Evolutionary conservation across 2,797 vertebrate species (phyloP), one percentile per base, ranked within the genome.

Genomic region (Pelodytes ibericus): DNA sequence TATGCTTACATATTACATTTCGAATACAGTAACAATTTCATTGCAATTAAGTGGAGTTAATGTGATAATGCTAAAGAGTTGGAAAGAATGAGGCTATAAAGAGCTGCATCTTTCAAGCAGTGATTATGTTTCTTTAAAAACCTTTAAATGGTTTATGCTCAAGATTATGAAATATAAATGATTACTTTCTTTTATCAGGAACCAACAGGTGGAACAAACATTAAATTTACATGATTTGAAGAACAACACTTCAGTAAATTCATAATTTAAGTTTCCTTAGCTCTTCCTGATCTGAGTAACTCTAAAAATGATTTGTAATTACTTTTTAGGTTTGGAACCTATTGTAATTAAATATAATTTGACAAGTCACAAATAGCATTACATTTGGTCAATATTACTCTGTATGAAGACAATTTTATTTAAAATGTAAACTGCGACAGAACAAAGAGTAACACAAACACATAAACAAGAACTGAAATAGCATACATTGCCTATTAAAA

Each of bases 1-100:
- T 31, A 25, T 27, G 69, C 59, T 63, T 53, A 3, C 44, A 53
- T 58, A 76, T 76, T 76, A 44, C 56, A 71, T 76, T 71, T 70
- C 64, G 16, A 76, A 76, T 76, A 71, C 47, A 44, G 66, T 57
- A 71, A 70, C 47, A 56, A 57, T 70, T 44, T 62, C n/a, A 41
- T 44, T 71, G 59, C 67, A 76, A 64, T 76, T 76, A 70, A 76
- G 49, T 57, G 49, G 16, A 76, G 24, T 49, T 70, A 76, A 76
- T 76, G 70, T 76, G 66, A 63, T 76, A 44, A 76, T 57, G 16
- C 47, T 71, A 49, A 76, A 31, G 7, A 41, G 22, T 62, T 69
- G 41, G 16, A 62, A 63, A 15, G 24, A 44, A 31, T 57, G 18
- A 57, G 57, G 25, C 20, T 30, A n/a, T 33, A 24, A 8, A 71